Conservation (phyloP, 2,888 invertebrate genomes). For the Dascillus cervinus region DNA sequence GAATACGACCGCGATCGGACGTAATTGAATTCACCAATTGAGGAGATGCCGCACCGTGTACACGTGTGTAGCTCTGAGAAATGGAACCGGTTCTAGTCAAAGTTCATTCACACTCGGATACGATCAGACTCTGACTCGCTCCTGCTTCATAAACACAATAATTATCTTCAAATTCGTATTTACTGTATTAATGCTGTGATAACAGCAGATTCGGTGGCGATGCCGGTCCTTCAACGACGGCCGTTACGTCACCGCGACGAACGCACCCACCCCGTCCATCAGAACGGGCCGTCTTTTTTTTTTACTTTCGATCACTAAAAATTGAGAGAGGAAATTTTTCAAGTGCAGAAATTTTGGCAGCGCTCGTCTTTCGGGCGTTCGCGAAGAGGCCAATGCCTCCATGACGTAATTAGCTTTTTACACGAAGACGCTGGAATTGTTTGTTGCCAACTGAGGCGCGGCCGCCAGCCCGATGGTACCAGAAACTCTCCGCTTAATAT, state of each 20-base stretch:
- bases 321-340: too few relatives aligned
- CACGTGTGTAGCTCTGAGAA: slow-evolving; percentile 31
- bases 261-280: not conserved
- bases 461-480: slow-evolving; percentile 3
- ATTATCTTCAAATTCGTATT: slow-evolving; percentile 32
- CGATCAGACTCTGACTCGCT: slow-evolving; percentile 25
- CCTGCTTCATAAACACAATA: slow-evolving; percentile 29
- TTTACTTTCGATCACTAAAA: too few relatives aligned
- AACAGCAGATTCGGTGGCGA: too few relatives aligned
- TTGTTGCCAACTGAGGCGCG: slow-evolving; percentile 10
- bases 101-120: slow-evolving; percentile 37
- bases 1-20: too few relatives aligned
- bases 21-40: slow-evolving; percentile 21
- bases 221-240: too few relatives aligned
- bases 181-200: slow-evolving; percentile 21
- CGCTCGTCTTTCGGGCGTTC: too few relatives aligned
- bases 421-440: slow-evolving; percentile 10
- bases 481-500: slow-evolving; percentile 5
- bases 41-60: slow-evolving; percentile 18
- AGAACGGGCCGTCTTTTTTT: too few relatives aligned
- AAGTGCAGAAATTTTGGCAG: too few relatives aligned
- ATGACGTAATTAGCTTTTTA: slow-evolving; percentile 20
- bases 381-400: slow-evolving; percentile 21
- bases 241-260: not conserved
- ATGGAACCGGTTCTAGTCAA: slow-evolving; percentile 35